phyloP scores from a whole-genome alignment of 2,113 vertebrate genomes.

The Pangasianodon gigas region DNA sequence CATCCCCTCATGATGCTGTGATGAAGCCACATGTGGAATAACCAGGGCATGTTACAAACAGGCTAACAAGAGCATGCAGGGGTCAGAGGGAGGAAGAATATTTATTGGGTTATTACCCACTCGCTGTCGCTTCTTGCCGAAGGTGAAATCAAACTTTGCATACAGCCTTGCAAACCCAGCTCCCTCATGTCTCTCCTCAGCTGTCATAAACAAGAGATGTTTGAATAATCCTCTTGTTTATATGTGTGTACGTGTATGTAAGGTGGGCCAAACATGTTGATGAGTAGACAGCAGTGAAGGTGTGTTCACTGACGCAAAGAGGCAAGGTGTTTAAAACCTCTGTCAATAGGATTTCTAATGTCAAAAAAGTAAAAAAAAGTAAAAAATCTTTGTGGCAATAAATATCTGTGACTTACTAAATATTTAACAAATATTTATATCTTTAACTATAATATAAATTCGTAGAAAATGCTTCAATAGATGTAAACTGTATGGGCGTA shows the following conservation, averaged over 20 bases:
- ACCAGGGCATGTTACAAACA: constrained; percentile 13
- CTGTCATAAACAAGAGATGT: constrained; percentile 41
- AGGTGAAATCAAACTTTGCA: constrained; percentile 61
- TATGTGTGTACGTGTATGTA: constrained; percentile 43
- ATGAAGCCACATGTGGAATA: constrained; percentile 20
- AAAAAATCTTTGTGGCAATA: background rate
- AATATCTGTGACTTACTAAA: background rate
- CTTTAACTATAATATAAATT: background rate
- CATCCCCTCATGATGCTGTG: background rate
- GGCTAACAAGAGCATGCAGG: constrained; percentile 53
- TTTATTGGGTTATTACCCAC: constrained; percentile 57
- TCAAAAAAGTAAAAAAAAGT: background rate
- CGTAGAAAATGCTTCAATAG: background rate
- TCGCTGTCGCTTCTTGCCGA: constrained; percentile 47
- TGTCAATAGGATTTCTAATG: background rate
- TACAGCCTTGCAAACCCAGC: constrained; percentile 61
- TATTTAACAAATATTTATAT: background rate
- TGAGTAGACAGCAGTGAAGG: constrained; percentile 45
- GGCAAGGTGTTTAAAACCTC: constrained; percentile 4
- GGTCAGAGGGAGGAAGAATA: constrained; percentile 57
- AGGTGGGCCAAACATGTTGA: constrained; percentile 35
- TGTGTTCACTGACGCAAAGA: constrained; percentile 14
- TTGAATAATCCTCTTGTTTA: constrained; percentile 66
- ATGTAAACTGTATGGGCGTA: background rate
- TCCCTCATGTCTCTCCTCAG: constrained; percentile 33